Conservation (phyloP, 1,140 invertebrate species). For the Platyscapa corneri region DNA sequence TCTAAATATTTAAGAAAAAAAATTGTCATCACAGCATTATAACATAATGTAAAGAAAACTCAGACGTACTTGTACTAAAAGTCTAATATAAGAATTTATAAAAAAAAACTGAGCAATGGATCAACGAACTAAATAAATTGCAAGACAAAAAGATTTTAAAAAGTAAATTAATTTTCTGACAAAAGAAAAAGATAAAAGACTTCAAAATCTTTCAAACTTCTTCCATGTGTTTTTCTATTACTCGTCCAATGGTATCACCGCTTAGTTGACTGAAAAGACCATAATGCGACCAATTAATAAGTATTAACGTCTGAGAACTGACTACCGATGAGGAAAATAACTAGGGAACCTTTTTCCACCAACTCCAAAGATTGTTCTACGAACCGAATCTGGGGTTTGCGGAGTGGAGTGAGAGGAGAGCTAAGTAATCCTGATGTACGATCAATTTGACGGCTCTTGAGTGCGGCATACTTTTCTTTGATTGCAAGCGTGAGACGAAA, state of each 20-base stretch:
- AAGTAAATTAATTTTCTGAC: conserved; percentile 49
- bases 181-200: conserved; percentile 27
- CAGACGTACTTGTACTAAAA: no score
- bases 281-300: conserved; percentile 61
- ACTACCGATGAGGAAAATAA: conserved; percentile 3
- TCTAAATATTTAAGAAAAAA: no score
- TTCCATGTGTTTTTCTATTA: conserved; percentile 23
- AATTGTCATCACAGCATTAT: no score
- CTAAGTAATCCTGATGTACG: conserved; percentile 58
- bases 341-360: conserved; percentile 17
- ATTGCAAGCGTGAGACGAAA: no score
- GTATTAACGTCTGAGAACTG: conserved; percentile 52
- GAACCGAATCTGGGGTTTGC: no score
- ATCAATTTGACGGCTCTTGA: conserved; percentile 13
- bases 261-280: conserved; percentile 47
- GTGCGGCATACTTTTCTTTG: background rate
- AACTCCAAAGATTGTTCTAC: no score
- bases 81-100: no score
- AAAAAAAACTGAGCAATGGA: no score
- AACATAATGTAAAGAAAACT: no score
- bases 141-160: conserved; percentile 51
- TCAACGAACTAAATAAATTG: background rate
- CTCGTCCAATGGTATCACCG: background rate
- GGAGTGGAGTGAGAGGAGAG: conserved; percentile 6
- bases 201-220: background rate